These are phyloP conservation scores for Dendrolimus pini DNA, from an alignment of 2,888 invertebrate species.

Conservation along the genomic window DNA sequence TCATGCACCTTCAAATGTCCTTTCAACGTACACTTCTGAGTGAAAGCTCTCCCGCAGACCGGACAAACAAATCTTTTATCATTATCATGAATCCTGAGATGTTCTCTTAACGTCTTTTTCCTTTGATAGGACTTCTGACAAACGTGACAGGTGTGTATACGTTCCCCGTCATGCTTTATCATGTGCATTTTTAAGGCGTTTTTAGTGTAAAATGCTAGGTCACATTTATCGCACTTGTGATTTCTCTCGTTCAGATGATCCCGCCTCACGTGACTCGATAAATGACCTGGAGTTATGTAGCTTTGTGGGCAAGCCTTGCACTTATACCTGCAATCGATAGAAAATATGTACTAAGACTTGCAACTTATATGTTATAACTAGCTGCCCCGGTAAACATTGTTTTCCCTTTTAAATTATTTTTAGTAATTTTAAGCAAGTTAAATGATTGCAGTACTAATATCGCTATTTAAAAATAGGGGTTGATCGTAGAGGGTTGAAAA, in stretches of 20 bases:
- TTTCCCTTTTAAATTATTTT: too few species aligned
- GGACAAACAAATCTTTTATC: conserved; percentile 26
- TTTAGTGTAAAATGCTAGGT: conserved; percentile 69
- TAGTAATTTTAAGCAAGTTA: too few species aligned
- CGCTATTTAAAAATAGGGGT: too few species aligned
- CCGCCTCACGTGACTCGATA: conserved; percentile 59
- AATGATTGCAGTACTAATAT: too few species aligned
- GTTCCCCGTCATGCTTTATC: conserved; percentile 72
- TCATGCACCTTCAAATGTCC: conserved; percentile 24
- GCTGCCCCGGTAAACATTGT: too few species aligned
- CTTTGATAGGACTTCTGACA: conserved; percentile 40
- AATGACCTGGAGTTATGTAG: conserved; percentile 64
- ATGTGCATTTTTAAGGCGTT: conserved; percentile 75
- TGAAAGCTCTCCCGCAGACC: conserved; percentile 31
- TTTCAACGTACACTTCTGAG: conserved; percentile 35
- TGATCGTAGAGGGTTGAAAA: too few species aligned
- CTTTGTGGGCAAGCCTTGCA: conserved; percentile 66
- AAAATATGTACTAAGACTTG: neutral
- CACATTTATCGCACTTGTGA: conserved; percentile 70
- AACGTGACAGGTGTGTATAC: conserved; percentile 60
- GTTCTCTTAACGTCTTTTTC: conserved; percentile 26
- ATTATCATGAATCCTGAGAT: conserved; percentile 34
- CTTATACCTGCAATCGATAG: conserved; percentile 31
- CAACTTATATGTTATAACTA: neutral
- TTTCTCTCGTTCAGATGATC: conserved; percentile 65